phyloP scores from a whole-genome alignment of 2,113 vertebrate species.

The Saccopteryx bilineata region DNA sequence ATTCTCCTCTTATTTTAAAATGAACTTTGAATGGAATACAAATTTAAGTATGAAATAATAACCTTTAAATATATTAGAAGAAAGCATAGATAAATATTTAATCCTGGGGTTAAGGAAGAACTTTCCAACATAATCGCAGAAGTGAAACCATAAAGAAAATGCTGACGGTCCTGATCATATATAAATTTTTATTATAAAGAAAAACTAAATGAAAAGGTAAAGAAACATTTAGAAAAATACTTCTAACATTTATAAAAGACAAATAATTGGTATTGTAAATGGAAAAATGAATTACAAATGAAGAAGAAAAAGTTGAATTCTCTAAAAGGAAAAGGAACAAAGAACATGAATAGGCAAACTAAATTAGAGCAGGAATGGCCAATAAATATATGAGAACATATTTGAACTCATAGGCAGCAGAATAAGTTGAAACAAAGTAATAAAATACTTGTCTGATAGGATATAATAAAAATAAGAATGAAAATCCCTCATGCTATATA shows the following conservation, averaged over 20 bases:
- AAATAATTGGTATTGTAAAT: background rate
- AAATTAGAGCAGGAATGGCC: background rate
- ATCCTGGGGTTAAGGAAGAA: background rate
- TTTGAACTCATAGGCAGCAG: background rate
- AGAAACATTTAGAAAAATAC: background rate
- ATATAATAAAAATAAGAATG: background rate
- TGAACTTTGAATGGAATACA: background rate
- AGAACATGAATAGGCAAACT: background rate
- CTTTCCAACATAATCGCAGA: background rate
- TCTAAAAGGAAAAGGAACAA: background rate
- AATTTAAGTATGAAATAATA: constrained; percentile 1
- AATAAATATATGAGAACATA: too few relatives aligned
- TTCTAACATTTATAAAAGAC: background rate
- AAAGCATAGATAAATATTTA: background rate
- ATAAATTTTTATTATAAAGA: background rate
- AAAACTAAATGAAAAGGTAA: constrained; percentile 24
- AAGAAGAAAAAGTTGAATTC: background rate
- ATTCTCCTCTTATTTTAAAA: constrained; percentile 18
- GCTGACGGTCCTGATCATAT: background rate
- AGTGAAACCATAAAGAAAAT: background rate
- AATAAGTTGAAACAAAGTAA: background rate
- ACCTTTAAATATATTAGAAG: background rate
- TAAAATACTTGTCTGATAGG: rapidly evolving
- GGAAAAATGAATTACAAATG: background rate
- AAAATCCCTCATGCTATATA: rapidly evolving